A percentile compares a stretch with the other conserved stretches of the same genome.
Conservation (phyloP, 2,888 invertebrate species). For the Nowickia ferox region DNA sequence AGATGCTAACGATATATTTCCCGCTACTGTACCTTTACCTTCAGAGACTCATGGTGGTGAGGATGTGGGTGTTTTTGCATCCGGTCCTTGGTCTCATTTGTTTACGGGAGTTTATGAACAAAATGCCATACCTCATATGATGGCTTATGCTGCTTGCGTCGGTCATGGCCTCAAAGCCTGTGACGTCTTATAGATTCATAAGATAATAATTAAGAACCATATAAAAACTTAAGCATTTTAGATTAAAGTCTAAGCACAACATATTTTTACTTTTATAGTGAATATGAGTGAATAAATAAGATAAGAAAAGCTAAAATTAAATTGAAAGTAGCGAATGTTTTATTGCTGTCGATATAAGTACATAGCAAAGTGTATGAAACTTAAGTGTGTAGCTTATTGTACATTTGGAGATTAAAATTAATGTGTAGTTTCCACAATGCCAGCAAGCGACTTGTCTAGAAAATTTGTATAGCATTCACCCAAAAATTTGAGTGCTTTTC, state of each 20-base stretch:
- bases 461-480: too few species aligned
- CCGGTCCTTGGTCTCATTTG: slow-evolving; percentile 91
- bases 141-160: slow-evolving; percentile 89
- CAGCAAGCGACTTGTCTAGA: too few species aligned
- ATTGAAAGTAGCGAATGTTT: too few species aligned
- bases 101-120: slow-evolving; percentile 92
- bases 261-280: background rate
- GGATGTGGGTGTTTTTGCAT: slow-evolving; percentile 91
- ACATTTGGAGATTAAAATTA: too few species aligned
- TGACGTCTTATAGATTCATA: slow-evolving; percentile 44
- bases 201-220: background rate
- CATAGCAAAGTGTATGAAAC: too few species aligned
- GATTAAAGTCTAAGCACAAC: background rate
- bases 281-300: background rate
- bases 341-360: too few species aligned
- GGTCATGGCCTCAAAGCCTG: slow-evolving; percentile 85
- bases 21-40: slow-evolving; percentile 84
- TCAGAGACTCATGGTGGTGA: slow-evolving; percentile 90
- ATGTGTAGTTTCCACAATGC: too few species aligned
- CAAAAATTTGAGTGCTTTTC: too few species aligned
- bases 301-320: background rate
- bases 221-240: background rate
- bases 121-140: slow-evolving; percentile 90
- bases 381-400: too few species aligned
- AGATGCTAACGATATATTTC: slow-evolving; percentile 82